Evolutionary conservation across 2,113 vertebrate genomes (phyloP).

Genomic region (Struthio camelus): DNA sequence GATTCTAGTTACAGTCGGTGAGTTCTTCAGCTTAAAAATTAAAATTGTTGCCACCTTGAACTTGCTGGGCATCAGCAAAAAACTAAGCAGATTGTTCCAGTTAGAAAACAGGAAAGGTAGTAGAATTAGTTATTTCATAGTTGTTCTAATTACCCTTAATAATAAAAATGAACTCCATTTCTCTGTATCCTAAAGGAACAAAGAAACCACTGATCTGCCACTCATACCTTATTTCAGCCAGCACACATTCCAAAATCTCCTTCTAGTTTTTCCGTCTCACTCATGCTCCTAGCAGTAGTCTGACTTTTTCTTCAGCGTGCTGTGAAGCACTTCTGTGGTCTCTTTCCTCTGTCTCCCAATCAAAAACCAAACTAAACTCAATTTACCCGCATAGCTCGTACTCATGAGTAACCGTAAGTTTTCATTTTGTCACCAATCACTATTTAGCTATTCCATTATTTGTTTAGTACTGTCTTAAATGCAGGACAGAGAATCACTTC

Average conservation of each 20-base stretch:
- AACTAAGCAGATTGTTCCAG: not conserved
- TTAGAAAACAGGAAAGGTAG: not conserved
- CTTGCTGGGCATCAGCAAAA: not conserved
- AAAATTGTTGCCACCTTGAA: not conserved
- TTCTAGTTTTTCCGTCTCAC: not conserved
- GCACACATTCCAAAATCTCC: not conserved
- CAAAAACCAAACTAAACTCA: not conserved
- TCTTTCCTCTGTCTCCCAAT: not conserved
- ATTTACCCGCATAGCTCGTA: not conserved
- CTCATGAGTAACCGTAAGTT: no score
- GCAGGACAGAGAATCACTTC: not conserved
- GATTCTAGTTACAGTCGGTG: not conserved
- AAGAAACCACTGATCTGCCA: not conserved
- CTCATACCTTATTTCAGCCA: not conserved
- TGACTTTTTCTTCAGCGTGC: not conserved
- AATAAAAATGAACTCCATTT: not conserved
- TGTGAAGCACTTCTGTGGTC: not conserved
- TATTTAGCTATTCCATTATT: no score
- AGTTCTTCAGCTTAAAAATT: conserved; percentile 18
- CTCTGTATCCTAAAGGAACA: not conserved
- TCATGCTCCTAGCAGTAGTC: not conserved
- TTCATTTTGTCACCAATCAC: no score
- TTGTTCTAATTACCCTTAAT: not conserved
- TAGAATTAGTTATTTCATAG: not conserved
- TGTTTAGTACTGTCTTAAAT: not conserved